These are phyloP conservation scores for Atta cephalotes DNA, from an alignment of 1,140 invertebrate species.

Conservation along the genomic window DNA sequence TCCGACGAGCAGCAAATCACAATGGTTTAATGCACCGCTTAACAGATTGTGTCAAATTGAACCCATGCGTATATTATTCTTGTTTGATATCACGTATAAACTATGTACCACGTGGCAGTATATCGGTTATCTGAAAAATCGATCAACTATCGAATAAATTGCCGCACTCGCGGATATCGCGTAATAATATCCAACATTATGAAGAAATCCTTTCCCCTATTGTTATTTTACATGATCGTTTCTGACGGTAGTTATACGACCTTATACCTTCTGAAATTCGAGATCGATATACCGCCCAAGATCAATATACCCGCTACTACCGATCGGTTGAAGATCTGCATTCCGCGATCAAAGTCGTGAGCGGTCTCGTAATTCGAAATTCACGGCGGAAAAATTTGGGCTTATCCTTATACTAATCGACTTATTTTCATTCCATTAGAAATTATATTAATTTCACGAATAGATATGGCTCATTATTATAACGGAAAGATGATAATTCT, in stretches of 20 bases:
- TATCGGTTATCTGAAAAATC: slow-evolving; percentile 80
- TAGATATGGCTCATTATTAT: background rate
- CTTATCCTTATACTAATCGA: background rate
- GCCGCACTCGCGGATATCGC: slow-evolving; percentile 71
- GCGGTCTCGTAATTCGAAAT: background rate
- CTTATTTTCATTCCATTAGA: background rate
- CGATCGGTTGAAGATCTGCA: slow-evolving; percentile 33
- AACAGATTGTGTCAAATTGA: slow-evolving; percentile 81
- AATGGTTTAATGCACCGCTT: slow-evolving; percentile 70
- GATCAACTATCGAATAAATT: slow-evolving; percentile 84
- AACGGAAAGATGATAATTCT: background rate
- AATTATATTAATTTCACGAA: slow-evolving; percentile 29
- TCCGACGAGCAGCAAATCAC: slow-evolving; percentile 66
- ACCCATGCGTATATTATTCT: slow-evolving; percentile 40
- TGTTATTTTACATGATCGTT: slow-evolving; percentile 66
- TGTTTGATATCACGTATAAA: slow-evolving; percentile 67
- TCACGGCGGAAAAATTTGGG: background rate
- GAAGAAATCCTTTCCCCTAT: slow-evolving; percentile 69
- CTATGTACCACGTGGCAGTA: slow-evolving; percentile 50
- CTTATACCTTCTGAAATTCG: slow-evolving; percentile 49
- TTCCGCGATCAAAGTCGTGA: slow-evolving; percentile 23
- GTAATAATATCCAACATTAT: slow-evolving; percentile 72
- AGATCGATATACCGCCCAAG: slow-evolving; percentile 28
- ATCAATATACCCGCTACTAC: slow-evolving; percentile 45
- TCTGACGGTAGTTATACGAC: slow-evolving; percentile 15